Base-by-base conservation (phyloP, 2,797 vertebrate species). In the Danio jaintianensis region DNA sequence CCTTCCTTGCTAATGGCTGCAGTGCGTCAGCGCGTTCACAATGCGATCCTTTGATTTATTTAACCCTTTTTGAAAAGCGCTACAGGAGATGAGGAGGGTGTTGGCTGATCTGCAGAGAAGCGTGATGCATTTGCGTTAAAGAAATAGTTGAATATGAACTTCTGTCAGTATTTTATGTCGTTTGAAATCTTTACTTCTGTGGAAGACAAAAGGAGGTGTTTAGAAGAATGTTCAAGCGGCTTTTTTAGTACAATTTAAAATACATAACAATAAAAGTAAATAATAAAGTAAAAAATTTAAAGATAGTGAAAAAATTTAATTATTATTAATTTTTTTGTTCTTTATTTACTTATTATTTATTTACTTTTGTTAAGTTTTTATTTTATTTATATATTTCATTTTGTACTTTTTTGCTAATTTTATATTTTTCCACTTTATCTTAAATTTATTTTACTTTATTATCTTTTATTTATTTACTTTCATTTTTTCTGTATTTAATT, bases 21-120 rank as follows among this genome's bases (percentile, higher is more conserved):
- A 16, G 86, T 87, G 85, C 82, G 80, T 89, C 85, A 86, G 71
- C 78, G 52, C 43, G 42, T 20, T 75, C 78, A 78, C 83, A 79
- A 61, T 63, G 52, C 7, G 13, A 29, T 7, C 18, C 45, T 66
- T 40, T 67, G 68, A 53, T 82, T 80, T 80, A 63, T 75, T 82
- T 67, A 67, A 78, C 70, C 83, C 11, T 48, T 59, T 47, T 36
- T 45, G 6, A 4, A 67, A 43, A 68, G 47, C 68, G 12, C 9
- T 47, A 8, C 63, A 75, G 80, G 73, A 64, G 47, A 62, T 20
- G 15, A 55, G 40, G 62, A 80, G 66, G 42, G 56, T 53, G 64
- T 71, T 55, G 53, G 18, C 45, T 16, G 9, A 40, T 61, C 10
- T 42, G 47, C 38, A n/a, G 61, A 36, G 58, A 36, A 61, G 20